phyloP scores from a whole-genome alignment of 2,888 invertebrate genomes.

The Ectemnius continuus region DNA sequence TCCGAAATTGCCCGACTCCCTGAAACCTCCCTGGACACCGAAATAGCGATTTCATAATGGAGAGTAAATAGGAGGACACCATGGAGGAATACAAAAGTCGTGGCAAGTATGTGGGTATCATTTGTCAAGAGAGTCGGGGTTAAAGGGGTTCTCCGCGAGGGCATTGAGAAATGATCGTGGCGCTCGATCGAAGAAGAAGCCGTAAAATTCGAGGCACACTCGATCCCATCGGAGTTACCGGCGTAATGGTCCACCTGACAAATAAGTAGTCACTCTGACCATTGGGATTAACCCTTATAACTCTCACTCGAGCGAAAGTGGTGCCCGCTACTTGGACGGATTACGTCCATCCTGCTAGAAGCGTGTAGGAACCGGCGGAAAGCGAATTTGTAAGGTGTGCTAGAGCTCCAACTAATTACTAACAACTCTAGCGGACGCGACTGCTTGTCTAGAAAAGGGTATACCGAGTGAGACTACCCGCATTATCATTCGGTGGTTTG shows the following conservation, averaged over 20 bases:
- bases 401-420: too few species aligned
- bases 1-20: too few species aligned
- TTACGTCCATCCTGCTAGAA: too few species aligned
- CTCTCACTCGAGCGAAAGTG: constrained; percentile 24
- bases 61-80: neutral
- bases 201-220: neutral
- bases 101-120: neutral
- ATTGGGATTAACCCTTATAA: constrained; percentile 42
- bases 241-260: constrained; percentile 29
- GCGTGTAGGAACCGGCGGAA: too few species aligned
- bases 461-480: constrained; percentile 29
- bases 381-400: too few species aligned
- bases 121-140: neutral
- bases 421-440: too few species aligned
- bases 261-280: constrained; percentile 37
- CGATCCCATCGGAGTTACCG: constrained; percentile 9
- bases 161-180: constrained; percentile 9
- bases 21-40: too few species aligned
- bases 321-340: constrained; percentile 6
- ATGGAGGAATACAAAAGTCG: neutral
- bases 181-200: neutral
- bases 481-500: constrained; percentile 51
- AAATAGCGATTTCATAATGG: neutral
- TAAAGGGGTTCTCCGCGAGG: neutral
- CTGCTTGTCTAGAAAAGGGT: too few species aligned